Evolutionary conservation across 2,888 invertebrate genomes (phyloP), one percentile per base, ranked within the genome.

Genomic region (Harmothoe impar): DNA sequence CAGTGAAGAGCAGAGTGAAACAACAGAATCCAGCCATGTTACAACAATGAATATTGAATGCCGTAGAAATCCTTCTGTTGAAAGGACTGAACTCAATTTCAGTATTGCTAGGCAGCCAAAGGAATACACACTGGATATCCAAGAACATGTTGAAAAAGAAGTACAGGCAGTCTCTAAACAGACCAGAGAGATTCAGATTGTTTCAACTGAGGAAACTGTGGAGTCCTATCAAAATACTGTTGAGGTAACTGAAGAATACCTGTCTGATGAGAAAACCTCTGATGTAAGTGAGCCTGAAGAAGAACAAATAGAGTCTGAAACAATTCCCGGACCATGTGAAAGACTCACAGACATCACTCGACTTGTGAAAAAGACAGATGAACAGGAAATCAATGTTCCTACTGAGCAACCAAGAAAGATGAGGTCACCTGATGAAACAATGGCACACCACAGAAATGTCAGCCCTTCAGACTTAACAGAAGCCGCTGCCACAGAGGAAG

Each of bases 231-330:
- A 3, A 43, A 43, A 43, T 43, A 10, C 10, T 43, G 43, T 43
- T 43, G 20, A 62, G n/a, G 62, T 3, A 33, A 20, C 25, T 17
- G 5, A 78, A 29, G 78, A 29, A 78, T 35, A 29, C 78, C 20
- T 78, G 12, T 78, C 78, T 20, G 33, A 33, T 31, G 77, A 35
- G 31, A 68, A 89, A 31, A 89, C 68, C 10, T 68, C 89, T 51
- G 89, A 89, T 43, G 89, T 68, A 23, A 35, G 35, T 89, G 77
- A 62, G 52, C 77, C 89, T 29, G 91, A 91, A 72, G 51, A 78
- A 35, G 31, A 29, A 12, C 31, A 29, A 78, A 35, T 35, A 3
- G 20, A 33, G 25, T 29, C 78, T 78, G 78, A 78, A 78, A 78
- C 31, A 3, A 29, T 78, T 62, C 23, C 20, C 1, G 20, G 3